phyloP scores from a whole-genome alignment of 2,113 vertebrate genomes.

The Mesocricetus auratus region DNA sequence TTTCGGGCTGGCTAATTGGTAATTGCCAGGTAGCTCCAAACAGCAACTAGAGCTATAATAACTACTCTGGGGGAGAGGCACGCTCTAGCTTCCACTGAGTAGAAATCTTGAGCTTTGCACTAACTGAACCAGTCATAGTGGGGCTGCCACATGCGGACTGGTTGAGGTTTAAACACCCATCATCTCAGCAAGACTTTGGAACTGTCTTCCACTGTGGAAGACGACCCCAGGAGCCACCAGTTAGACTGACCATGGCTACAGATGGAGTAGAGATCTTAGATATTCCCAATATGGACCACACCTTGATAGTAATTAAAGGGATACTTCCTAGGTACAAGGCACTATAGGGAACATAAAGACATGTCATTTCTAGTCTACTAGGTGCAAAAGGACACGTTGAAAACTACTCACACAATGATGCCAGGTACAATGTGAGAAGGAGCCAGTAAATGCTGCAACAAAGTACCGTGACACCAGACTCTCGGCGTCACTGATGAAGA shows the following conservation, averaged over 20 bases:
- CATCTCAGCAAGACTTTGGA: neutral
- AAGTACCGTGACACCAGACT: neutral
- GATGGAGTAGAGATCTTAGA: neutral
- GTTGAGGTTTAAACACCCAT: neutral
- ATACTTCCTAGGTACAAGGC: neutral
- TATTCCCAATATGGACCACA: neutral
- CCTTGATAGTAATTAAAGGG: neutral
- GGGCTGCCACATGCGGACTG: neutral
- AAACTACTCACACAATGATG: neutral
- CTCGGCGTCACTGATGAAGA: neutral
- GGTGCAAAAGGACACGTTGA: neutral
- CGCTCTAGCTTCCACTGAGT: neutral
- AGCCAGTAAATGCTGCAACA: neutral
- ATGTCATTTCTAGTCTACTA: neutral
- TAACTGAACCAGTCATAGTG: neutral
- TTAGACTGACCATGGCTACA: neutral
- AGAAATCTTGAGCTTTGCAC: neutral
- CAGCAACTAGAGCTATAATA: neutral
- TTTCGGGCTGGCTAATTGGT: neutral
- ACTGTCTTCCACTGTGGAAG: neutral
- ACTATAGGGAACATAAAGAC: neutral
- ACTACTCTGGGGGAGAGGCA: neutral
- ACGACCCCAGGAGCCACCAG: neutral
- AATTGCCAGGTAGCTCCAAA: neutral
- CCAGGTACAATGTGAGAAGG: neutral